phyloP scores from a whole-genome alignment of 2,797 vertebrate species.

The Acropternis orthonyx region DNA sequence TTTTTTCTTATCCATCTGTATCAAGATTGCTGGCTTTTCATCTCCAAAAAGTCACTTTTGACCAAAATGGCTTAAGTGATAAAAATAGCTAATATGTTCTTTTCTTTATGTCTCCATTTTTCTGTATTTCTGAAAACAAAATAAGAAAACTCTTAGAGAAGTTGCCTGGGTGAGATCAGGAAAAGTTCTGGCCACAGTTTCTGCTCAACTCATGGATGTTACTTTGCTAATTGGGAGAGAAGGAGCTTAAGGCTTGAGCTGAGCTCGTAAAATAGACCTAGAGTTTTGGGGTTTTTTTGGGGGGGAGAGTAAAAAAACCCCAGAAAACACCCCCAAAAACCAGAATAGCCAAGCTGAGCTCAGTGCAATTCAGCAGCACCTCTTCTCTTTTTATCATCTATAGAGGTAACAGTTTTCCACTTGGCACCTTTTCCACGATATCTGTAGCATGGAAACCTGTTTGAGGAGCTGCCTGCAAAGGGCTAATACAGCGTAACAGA shows the following conservation, averaged over 20 bases:
- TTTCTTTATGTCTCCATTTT: neutral
- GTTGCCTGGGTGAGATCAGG: neutral
- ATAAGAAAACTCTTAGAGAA: neutral
- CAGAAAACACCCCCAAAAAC: no score
- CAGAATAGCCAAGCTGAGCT: neutral
- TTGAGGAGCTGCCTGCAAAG: neutral
- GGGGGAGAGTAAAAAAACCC: rapidly evolving
- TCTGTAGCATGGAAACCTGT: neutral
- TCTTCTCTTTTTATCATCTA: neutral
- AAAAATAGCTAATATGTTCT: neutral
- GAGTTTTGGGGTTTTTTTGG: neutral
- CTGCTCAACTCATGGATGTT: neutral
- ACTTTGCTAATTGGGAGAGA: neutral
- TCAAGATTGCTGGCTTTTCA: constrained; percentile 3
- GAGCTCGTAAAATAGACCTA: neutral
- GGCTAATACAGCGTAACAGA: neutral
- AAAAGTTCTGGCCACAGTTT: neutral
- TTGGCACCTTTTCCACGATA: neutral
- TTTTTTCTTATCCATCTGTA: constrained; percentile 24
- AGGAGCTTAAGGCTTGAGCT: neutral
- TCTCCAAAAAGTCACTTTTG: constrained; percentile 6
- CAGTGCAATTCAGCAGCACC: neutral
- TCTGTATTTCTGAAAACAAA: neutral
- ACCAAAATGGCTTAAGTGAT: neutral
- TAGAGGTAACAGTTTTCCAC: neutral